These are phyloP conservation scores for Hippasteria phrygiana DNA, from an alignment of 53 echinoderm and acorn worm species.

Conservation along the genomic window DNA sequence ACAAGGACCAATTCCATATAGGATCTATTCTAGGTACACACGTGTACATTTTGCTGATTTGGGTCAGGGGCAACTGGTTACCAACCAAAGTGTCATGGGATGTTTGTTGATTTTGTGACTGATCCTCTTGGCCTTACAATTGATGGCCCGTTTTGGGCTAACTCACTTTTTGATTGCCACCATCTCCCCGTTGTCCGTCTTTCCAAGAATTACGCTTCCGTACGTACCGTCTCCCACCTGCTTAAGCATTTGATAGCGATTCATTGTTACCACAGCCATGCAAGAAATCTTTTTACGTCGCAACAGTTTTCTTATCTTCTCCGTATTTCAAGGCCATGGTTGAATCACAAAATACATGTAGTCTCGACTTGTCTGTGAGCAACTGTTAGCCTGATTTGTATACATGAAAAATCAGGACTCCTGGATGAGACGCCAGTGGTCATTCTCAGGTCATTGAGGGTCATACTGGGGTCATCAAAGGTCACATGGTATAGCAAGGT, in stretches of 20 bases:
- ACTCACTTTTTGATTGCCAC: slow-evolving; percentile 99
- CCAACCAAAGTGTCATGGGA: background rate
- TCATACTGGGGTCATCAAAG: background rate
- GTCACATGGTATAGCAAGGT: slow-evolving; percentile 7
- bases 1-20: too few relatives aligned
- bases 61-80: too few relatives aligned
- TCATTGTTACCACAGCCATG: slow-evolving; percentile 75
- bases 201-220: slow-evolving; percentile 91
- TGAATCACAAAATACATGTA: background rate
- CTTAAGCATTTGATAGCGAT: slow-evolving; percentile 88
- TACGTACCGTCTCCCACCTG: slow-evolving; percentile 98
- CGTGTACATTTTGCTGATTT: too few relatives aligned
- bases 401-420: background rate
- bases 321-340: background rate
- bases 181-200: slow-evolving; percentile 86
- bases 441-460: too few relatives aligned
- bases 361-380: background rate
- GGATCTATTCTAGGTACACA: too few relatives aligned
- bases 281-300: background rate
- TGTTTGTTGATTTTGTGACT: background rate
- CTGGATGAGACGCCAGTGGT: slow-evolving; percentile 3
- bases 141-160: too few relatives aligned
- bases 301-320: background rate
- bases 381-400: background rate
- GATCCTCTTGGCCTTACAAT: background rate